A percentile compares a stretch with the other conserved stretches of the same genome.
Conservation (phyloP, 2,888 invertebrate species). For the Cyaniris semiargus region DNA sequence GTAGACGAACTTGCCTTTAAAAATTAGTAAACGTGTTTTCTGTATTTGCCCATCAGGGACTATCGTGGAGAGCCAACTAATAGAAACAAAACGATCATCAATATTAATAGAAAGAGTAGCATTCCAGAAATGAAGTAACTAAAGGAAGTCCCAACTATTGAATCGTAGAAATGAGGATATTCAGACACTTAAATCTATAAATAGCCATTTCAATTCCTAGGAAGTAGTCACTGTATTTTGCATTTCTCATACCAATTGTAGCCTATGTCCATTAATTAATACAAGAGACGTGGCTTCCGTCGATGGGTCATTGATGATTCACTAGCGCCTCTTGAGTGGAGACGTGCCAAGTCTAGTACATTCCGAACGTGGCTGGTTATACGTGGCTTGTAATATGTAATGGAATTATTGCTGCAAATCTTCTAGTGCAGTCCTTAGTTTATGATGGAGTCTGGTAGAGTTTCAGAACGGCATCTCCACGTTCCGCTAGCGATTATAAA, state of each 20-base stretch:
- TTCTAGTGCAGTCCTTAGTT: neutral
- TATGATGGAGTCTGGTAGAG: neutral
- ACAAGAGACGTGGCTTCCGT: conserved; percentile 31
- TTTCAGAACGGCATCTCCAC: neutral
- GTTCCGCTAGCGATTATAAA: neutral
- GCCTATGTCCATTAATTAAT: conserved; percentile 28
- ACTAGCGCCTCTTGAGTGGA: conserved; percentile 51
- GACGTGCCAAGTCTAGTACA: conserved; percentile 50
- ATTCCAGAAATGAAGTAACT: neutral
- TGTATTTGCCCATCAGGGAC: no score
- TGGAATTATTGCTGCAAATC: conserved; percentile 29
- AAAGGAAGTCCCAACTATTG: neutral
- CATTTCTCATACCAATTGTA: conserved; percentile 23
- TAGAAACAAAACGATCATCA: no score
- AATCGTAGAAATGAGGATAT: neutral
- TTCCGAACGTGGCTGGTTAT: conserved; percentile 29
- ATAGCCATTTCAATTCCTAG: neutral
- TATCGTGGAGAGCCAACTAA: no score
- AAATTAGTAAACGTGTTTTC: no score
- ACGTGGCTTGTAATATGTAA: neutral
- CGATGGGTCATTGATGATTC: conserved; percentile 57
- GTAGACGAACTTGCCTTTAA: no score
- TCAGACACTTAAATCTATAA: neutral
- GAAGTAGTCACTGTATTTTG: neutral
- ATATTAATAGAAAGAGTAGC: no score